These are phyloP conservation scores for Hippocampus guttulatus DNA, from an alignment of 2,113 vertebrate species.

Conservation along the genomic window DNA sequence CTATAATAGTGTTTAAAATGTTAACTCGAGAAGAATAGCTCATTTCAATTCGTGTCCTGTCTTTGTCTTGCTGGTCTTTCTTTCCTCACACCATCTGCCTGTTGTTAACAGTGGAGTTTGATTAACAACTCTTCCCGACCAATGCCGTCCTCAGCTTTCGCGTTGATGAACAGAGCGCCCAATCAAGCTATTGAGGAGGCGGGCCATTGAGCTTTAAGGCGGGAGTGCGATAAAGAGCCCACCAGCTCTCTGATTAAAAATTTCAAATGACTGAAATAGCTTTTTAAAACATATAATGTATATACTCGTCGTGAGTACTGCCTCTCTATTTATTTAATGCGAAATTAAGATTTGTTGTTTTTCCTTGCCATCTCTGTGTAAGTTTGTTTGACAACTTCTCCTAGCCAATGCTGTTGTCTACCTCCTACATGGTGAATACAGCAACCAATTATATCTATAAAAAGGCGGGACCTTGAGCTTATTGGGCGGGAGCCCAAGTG, in stretches of 20 bases:
- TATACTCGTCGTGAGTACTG: no score
- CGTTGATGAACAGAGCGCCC: not conserved
- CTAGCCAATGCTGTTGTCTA: not conserved
- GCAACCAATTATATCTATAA: not conserved
- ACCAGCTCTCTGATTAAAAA: not conserved
- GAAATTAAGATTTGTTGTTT: no score
- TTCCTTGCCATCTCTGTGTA: no score
- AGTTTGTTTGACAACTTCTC: not conserved
- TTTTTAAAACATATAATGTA: no score
- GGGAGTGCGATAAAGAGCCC: not conserved
- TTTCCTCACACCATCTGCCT: not conserved
- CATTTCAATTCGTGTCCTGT: not conserved
- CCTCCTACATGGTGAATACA: not conserved
- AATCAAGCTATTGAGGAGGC: not conserved
- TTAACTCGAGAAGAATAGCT: not conserved
- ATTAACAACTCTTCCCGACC: not conserved
- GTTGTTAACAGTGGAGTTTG: not conserved
- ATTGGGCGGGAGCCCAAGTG: not conserved
- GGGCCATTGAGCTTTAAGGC: not conserved
- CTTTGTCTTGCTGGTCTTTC: not conserved
- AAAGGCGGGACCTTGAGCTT: not conserved
- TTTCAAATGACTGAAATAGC: not conserved
- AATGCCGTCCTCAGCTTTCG: not conserved
- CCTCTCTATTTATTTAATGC: no score
- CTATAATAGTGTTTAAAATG: not conserved